Conservation (phyloP, 2,888 invertebrate species). For the Trisateles emortualis region DNA sequence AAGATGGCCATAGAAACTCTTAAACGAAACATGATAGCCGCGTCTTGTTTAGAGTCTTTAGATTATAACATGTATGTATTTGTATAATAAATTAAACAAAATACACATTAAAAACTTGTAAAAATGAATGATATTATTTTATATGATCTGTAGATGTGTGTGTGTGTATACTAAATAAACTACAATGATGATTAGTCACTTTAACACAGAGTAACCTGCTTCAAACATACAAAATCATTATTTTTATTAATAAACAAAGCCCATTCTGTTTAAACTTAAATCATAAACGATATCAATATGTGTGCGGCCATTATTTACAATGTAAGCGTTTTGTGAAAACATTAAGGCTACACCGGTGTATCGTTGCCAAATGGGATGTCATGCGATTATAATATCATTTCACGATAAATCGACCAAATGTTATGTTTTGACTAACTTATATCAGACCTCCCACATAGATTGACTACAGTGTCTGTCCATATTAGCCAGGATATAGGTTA, state of each 20-base stretch:
- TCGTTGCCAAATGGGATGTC: conserved; percentile 43
- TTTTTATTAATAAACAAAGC: background rate
- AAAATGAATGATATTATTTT: no score
- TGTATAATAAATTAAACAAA: no score
- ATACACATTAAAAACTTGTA: no score
- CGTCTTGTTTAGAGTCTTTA: no score
- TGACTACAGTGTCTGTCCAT: background rate
- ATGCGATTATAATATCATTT: conserved; percentile 33
- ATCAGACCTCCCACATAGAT: conserved; percentile 15
- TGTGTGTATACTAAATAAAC: no score
- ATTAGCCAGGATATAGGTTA: background rate
- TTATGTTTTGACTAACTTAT: conserved; percentile 14
- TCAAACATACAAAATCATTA: no score
- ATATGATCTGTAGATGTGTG: no score
- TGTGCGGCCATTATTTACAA: conserved; percentile 38
- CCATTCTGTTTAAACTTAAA: background rate
- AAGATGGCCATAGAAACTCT: no score
- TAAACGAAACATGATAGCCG: no score
- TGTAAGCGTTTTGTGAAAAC: conserved; percentile 35
- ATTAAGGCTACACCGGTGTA: conserved; percentile 32
- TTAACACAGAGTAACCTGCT: no score
- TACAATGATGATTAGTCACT: no score
- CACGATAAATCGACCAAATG: conserved; percentile 24
- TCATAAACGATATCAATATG: conserved; percentile 12
- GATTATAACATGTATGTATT: no score